phyloP scores from a whole-genome alignment of 2,888 invertebrate species.

The Gerosis bhagava region DNA sequence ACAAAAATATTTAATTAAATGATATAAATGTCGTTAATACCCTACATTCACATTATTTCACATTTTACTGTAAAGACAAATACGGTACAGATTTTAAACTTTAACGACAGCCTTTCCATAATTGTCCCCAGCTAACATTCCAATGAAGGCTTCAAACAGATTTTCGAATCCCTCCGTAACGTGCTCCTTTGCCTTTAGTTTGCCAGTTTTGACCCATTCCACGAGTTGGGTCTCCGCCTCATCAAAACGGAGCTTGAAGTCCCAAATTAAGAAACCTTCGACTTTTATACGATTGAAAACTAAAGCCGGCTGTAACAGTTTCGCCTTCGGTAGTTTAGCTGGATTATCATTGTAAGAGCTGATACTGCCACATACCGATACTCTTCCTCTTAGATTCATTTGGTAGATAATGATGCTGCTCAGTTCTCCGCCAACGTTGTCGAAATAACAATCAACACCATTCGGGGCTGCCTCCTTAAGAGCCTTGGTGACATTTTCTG shows the following conservation, averaged over 20 bases:
- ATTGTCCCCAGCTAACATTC: constrained; percentile 84
- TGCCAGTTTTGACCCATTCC: constrained; percentile 85
- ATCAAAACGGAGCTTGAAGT: constrained; percentile 78
- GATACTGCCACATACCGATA: constrained; percentile 54
- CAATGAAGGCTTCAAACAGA: constrained; percentile 85
- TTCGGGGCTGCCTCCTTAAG: constrained; percentile 83
- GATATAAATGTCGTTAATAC: too few relatives aligned
- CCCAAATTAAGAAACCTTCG: constrained; percentile 81
- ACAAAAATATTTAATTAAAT: too few relatives aligned
- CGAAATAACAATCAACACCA: constrained; percentile 88
- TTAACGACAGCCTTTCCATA: constrained; percentile 87
- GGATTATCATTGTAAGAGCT: constrained; percentile 56
- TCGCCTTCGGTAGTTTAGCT: constrained; percentile 47
- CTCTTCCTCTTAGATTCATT: constrained; percentile 72
- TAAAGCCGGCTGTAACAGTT: constrained; percentile 77
- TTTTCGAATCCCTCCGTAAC: constrained; percentile 87
- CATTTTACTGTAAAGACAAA: neutral
- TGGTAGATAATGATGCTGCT: constrained; percentile 78
- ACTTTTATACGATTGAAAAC: constrained; percentile 82
- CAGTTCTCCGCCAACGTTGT: constrained; percentile 86
- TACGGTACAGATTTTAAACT: constrained; percentile 52
- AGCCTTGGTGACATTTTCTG: constrained; percentile 67
- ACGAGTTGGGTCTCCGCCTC: constrained; percentile 82
- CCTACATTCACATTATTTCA: too few relatives aligned
- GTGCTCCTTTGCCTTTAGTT: constrained; percentile 85